Evolutionary conservation across 1,140 invertebrate species (phyloP), one percentile per base, ranked within the genome.

Genomic region (Oryzaephilus surinamensis): DNA sequence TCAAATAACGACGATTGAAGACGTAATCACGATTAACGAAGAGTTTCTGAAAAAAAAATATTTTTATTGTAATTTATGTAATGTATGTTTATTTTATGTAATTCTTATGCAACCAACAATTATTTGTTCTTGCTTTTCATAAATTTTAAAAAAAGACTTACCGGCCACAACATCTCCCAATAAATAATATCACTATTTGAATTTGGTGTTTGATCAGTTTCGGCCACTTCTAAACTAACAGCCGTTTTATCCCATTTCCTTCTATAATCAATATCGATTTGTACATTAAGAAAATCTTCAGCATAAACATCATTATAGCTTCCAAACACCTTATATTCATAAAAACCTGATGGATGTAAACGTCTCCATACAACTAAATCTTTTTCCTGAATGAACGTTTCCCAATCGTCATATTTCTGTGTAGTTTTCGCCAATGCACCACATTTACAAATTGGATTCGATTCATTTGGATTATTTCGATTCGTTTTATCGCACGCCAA

Each of bases 21-120:
- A 90, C 81, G 56, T 92, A 92, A 60, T 91, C 87, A 18, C 87
- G 71, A 60, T 92, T 90, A 2, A 80, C 71, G 63, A 90, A 90
- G 45, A 90, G 65, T 55, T 71, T 75, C 74, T 85, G 61, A 15
- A 67, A 68, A 56, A 6, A 7, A 16, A 23, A 24, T 10, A 33
- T 19, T 10, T 36, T 41, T 18, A 14, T n/a, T n/a, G n/a, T n/a
- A n/a, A n/a, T n/a, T n/a, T n/a, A n/a, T n/a, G 5, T 14, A 23
- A 7, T 4, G 4, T 21, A 24, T 11, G n/a, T 35, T 6, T 21
- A 16, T 6, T 16, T 6, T 6, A 32, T 16, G 27, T 5, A 13
- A 11, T 11, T 28, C 10, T 6, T 28, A 28, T 28, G 27, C 27
- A 28, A 11, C 5, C 13, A 28, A 28, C 2, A 32, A 11, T 30